Base-by-base conservation (phyloP, 2,113 vertebrate genomes). In the Lycocorax pyrrhopterus region DNA sequence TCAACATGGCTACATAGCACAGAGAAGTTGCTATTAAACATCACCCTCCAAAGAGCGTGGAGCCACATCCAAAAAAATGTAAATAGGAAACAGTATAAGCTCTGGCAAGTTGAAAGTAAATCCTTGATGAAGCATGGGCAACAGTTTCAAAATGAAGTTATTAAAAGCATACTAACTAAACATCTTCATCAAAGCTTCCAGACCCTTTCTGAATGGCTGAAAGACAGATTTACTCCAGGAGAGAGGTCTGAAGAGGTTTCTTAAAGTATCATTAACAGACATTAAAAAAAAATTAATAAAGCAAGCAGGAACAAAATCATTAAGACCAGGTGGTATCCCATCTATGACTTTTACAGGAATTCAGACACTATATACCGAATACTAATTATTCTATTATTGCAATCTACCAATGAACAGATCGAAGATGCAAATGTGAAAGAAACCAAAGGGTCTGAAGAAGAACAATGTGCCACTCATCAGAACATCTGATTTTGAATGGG, bases 31-130 rank as follows among this genome's bases (percentile, higher is more conserved):
- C 21, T 77, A 44, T 37, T 41, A 55, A 44, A 46, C 12, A 71
- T 33, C 33, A 49, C 8, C 23, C 74, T 84, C 41, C 43, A 52
- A 80, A 73, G 41, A 74, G 3, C 25, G 77, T 1, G 2, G 10
- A 86, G 58, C 10, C 71, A 72, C 16, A n/a, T 26, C 20, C 0
- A 0, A 71, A 58, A 58, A 29, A 63, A 20, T 12, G 20, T 23
- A 20, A 81, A 71, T n/a, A 71, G 20, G 22, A 49, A 82, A 85
- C 4, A 26, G 18, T 43, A 71, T 14, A 59, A 72, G 22, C 11
- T 63, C 47, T 47, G 35, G 44, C 29, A 79, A 92, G 7, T 0
- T 47, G 19, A 52, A 90, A 62, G 30, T n/a, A 78, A 87, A 89
- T 35, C 43, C 43, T 53, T 63, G 26, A 89, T 75, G 49, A 90